Percentiles rank a stretch among this genome's conserved stretches.
phyloP scores from a whole-genome alignment of 1,140 invertebrate species.

The Drosophila lacertosa region DNA sequence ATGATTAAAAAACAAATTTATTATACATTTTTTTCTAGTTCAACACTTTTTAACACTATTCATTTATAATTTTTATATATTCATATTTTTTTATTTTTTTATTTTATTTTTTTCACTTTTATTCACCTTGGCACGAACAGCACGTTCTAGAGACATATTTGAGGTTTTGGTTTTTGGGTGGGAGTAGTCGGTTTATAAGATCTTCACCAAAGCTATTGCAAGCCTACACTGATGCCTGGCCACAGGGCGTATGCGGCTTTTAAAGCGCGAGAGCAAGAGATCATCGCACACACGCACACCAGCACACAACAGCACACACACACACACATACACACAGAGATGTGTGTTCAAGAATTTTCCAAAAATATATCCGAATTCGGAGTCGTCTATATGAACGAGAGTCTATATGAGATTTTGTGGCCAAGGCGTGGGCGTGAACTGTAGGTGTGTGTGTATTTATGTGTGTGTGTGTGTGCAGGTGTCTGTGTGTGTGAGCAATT shows the following conservation, averaged over 20 bases:
- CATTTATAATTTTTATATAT: constrained; percentile 20
- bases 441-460: neutral
- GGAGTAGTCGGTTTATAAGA: constrained; percentile 51
- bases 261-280: constrained; percentile 70
- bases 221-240: constrained; percentile 73
- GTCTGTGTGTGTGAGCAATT: constrained; percentile 8
- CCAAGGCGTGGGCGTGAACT: constrained; percentile 46
- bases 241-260: constrained; percentile 72
- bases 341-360: constrained; percentile 74
- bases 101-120: constrained; percentile 25
- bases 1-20: constrained; percentile 17
- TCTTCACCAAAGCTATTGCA: constrained; percentile 74
- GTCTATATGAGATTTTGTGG: constrained; percentile 46
- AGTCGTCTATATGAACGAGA: constrained; percentile 46
- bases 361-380: constrained; percentile 83
- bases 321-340: constrained; percentile 5
- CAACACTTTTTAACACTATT: constrained; percentile 13
- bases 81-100: constrained; percentile 19
- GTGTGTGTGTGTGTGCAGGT: constrained; percentile 8
- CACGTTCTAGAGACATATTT: constrained; percentile 88
- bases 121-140: constrained; percentile 88
- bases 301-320: constrained; percentile 8
- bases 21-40: constrained; percentile 22
- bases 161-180: constrained; percentile 60
- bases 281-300: constrained; percentile 22